Evolutionary conservation across 2,113 vertebrate species (phyloP).

Genomic region (Gavialis gangeticus): DNA sequence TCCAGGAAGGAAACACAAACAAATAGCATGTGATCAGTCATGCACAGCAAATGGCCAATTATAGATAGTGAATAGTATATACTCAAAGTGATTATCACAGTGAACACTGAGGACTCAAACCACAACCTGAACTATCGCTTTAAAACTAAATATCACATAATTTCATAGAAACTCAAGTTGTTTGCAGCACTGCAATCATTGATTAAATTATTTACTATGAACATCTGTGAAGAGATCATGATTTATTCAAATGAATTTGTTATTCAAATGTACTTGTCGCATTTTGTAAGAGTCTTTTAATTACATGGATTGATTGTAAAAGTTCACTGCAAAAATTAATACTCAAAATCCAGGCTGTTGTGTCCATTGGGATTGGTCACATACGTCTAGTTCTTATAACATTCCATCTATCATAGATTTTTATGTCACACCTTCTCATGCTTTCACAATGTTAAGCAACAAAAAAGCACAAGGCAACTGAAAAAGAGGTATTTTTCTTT

Average conservation of each 20-base stretch:
- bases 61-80: not conserved
- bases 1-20: not conserved
- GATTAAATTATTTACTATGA: not conserved
- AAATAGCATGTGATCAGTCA: not conserved
- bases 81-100: not conserved
- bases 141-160: not conserved
- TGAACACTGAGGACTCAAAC: not conserved
- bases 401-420: too few species aligned
- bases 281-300: not conserved
- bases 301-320: not conserved
- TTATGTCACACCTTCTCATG: too few species aligned
- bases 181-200: not conserved
- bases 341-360: too few species aligned
- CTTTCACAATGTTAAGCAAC: too few species aligned
- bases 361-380: too few species aligned
- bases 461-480: not conserved
- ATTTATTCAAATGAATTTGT: not conserved
- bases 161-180: not conserved
- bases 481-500: fast-evolving
- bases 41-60: not conserved
- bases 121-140: not conserved
- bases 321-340: too few species aligned
- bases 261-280: not conserved
- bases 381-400: too few species aligned
- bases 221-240: not conserved